These are phyloP conservation scores for Spodoptera exigua DNA, from an alignment of 2,888 invertebrate genomes.

Conservation along the genomic window DNA sequence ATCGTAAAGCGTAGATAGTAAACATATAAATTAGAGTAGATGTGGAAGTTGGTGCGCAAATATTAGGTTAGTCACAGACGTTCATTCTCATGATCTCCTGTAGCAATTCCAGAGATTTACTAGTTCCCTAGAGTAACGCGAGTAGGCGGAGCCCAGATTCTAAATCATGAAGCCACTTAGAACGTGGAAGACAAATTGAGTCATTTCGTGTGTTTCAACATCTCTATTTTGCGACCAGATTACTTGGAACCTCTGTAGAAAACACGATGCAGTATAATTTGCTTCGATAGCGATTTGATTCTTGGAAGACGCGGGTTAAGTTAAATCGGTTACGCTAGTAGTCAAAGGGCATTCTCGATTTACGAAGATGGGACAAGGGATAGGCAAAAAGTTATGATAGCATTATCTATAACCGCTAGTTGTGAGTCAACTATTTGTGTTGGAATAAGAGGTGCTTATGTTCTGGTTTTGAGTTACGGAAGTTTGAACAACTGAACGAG, in stretches of 20 bases:
- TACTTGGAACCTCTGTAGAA: slow-evolving; percentile 42
- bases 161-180: slow-evolving; percentile 82
- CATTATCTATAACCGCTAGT: slow-evolving; percentile 57
- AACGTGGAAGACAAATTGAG: slow-evolving; percentile 79
- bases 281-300: slow-evolving; percentile 27
- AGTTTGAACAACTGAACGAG: slow-evolving; percentile 43
- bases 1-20: neutral
- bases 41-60: slow-evolving; percentile 38
- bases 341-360: slow-evolving; percentile 52
- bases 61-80: slow-evolving; percentile 66
- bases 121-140: slow-evolving; percentile 72
- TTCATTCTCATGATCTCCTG: slow-evolving; percentile 70
- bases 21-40: slow-evolving; percentile 29
- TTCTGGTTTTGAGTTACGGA: slow-evolving; percentile 54
- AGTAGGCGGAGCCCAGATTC: slow-evolving; percentile 75
- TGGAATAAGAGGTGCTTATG: slow-evolving; percentile 50
- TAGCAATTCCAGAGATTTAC: slow-evolving; percentile 77
- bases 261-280: slow-evolving; percentile 24
- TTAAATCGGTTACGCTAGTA: slow-evolving; percentile 43
- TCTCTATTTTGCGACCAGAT: slow-evolving; percentile 62
- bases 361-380: slow-evolving; percentile 56
- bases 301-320: slow-evolving; percentile 31
- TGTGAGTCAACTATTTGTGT: slow-evolving; percentile 47
- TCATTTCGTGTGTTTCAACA: slow-evolving; percentile 74
- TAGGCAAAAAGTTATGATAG: slow-evolving; percentile 59